phyloP scores from a whole-genome alignment of 2,113 vertebrate genomes.

The Circaetus gallicus region DNA sequence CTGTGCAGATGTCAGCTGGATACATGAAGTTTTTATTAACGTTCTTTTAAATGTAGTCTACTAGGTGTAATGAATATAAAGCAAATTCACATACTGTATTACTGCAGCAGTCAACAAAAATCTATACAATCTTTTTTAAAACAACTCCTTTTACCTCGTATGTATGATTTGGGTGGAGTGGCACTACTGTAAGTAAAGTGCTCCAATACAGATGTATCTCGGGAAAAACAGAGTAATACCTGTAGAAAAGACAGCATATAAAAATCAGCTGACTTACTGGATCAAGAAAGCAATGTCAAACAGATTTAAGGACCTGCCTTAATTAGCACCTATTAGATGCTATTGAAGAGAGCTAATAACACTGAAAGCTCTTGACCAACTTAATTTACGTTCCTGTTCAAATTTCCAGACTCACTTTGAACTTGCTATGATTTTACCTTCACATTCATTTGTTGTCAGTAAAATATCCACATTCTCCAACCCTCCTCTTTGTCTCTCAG shows the following conservation, averaged over 20 bases:
- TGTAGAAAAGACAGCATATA: constrained; percentile 55
- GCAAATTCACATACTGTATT: neutral
- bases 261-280: neutral
- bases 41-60: neutral
- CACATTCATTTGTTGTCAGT: neutral
- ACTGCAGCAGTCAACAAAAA: neutral
- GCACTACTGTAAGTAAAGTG: constrained; percentile 95
- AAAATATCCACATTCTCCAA: neutral
- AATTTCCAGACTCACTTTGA: neutral
- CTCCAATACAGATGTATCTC: constrained; percentile 89
- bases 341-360: neutral
- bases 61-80: neutral
- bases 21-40: neutral
- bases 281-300: neutral
- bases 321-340: neutral
- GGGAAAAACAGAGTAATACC: constrained; percentile 95
- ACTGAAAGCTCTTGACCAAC: neutral
- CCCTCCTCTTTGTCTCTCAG: neutral
- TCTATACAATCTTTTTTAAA: neutral
- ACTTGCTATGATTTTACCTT: neutral
- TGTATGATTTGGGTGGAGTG: constrained; percentile 90
- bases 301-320: neutral
- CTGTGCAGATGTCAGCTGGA: neutral
- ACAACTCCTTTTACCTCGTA: constrained; percentile 80
- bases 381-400: neutral